phyloP scores from a whole-genome alignment of 1,140 invertebrate species.

The Tetragonula clypearis region DNA sequence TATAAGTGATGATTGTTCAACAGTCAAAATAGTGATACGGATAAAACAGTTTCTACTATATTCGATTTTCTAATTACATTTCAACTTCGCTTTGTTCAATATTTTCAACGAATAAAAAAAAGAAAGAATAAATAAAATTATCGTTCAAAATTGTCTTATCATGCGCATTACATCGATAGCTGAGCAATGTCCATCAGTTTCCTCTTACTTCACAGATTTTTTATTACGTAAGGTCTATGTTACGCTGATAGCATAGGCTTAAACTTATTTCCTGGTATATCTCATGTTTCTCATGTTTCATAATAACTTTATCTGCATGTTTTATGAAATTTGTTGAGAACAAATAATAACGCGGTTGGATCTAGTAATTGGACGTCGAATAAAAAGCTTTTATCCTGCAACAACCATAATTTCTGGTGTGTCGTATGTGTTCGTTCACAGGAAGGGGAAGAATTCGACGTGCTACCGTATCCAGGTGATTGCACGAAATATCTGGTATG shows the following conservation, averaged over 20 bases:
- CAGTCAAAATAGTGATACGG: too few species aligned
- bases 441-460: constrained; percentile 37
- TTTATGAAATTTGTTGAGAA: background rate
- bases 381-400: background rate
- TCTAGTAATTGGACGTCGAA: background rate
- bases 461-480: constrained; percentile 22
- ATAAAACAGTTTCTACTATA: too few species aligned
- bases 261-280: background rate
- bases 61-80: background rate
- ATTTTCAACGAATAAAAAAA: background rate
- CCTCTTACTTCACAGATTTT: background rate
- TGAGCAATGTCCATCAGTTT: background rate
- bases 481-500: constrained; percentile 46
- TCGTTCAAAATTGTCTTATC: background rate
- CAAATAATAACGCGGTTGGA: background rate
- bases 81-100: background rate
- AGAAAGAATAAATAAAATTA: background rate
- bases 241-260: background rate
- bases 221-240: background rate
- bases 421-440: background rate
- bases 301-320: background rate
- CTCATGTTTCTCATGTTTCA: background rate
- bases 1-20: too few species aligned
- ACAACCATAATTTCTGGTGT: background rate
- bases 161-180: background rate